Evolutionary conservation across 2,888 invertebrate genomes (phyloP), one percentile per base, ranked within the genome.

Genomic region (Eupithecia subfuscata): DNA sequence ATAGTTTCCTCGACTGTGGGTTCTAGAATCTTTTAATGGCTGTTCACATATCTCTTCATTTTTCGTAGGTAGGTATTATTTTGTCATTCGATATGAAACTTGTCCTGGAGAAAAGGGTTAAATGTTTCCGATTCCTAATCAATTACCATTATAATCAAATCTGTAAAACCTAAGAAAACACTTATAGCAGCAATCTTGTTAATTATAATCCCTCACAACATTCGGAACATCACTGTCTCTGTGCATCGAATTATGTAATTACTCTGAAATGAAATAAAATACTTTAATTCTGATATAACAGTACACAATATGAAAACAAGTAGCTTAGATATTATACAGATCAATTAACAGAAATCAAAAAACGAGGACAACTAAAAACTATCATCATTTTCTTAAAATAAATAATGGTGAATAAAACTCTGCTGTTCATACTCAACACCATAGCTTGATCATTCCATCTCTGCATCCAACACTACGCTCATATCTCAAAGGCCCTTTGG

Each of bases 401-500:
- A 1, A 18, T 52, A 8, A 8, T 52, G 34, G 2, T n/a, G n/a
- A n/a, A n/a, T n/a, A n/a, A n/a, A n/a, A 18, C 48, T 48, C 48
- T 52, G 52, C n/a, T 52, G 60, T 60, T 60, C 60, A 60, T 60
- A 25, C 60, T 22, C 2, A 22, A 56, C 22, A 22, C 22, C 43
- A 75, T 64, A 68, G 48, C 14, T 73, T 75, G 72, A 45, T 63
- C 9, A 63, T 73, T 63, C 22, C 8, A 48, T 7, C 43, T 68
- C 70, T 71, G 37, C 8, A 43, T 18, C 6, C 52, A 60, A 64
- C 60, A 70, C 52, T 37, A 43, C 68, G 67, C 16, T 69, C 48
- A 68, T 70, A 69, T 75, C 71, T 68, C 30, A 68, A 75, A 76
- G 69, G 73, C 69, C 70, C 63, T 75, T 70, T 63, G 34, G 68